phyloP scores from a whole-genome alignment of 92 coral and sea anemone genomes.

The Epizoanthus illoricatus region DNA sequence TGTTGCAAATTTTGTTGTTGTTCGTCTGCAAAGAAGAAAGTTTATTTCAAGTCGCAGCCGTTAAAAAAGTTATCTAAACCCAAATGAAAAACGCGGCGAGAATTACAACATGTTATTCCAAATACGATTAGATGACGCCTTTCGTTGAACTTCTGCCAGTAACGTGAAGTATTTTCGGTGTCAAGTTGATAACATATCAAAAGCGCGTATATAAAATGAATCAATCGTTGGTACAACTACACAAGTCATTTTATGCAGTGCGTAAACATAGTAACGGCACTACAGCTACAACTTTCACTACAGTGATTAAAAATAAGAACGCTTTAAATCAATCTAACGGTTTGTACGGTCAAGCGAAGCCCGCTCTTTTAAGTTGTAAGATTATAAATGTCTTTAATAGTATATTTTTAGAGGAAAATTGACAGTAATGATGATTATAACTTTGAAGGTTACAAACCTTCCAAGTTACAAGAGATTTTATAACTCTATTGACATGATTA shows the following conservation, averaged over 20 bases:
- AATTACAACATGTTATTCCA: too few species aligned
- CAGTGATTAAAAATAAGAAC: background rate
- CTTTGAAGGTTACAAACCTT: slow-evolving; percentile 32
- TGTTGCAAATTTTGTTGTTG: too few species aligned
- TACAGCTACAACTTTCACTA: background rate
- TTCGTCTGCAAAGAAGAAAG: too few species aligned
- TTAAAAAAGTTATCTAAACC: too few species aligned
- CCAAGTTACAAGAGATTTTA: slow-evolving; percentile 48
- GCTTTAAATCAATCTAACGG: background rate
- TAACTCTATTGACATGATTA: slow-evolving; percentile 42
- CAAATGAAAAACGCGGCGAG: too few species aligned
- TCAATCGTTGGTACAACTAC: background rate
- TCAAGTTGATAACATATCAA: background rate
- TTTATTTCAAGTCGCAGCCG: too few species aligned
- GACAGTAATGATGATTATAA: slow-evolving; percentile 23
- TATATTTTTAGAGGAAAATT: slow-evolving; percentile 46
- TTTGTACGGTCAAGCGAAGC: slow-evolving; percentile 32
- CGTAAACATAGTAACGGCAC: background rate
- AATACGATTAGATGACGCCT: too few species aligned
- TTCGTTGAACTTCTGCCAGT: background rate
- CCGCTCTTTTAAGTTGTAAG: slow-evolving; percentile 37
- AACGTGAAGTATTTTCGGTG: background rate
- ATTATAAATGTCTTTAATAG: slow-evolving; percentile 30
- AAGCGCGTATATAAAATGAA: background rate
- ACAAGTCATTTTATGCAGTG: background rate